A percentile compares a stretch with the other conserved stretches of the same genome.
Evolutionary conservation across 2,113 vertebrate species (phyloP).

Genomic region (Herpailurus yagouaroundi): DNA sequence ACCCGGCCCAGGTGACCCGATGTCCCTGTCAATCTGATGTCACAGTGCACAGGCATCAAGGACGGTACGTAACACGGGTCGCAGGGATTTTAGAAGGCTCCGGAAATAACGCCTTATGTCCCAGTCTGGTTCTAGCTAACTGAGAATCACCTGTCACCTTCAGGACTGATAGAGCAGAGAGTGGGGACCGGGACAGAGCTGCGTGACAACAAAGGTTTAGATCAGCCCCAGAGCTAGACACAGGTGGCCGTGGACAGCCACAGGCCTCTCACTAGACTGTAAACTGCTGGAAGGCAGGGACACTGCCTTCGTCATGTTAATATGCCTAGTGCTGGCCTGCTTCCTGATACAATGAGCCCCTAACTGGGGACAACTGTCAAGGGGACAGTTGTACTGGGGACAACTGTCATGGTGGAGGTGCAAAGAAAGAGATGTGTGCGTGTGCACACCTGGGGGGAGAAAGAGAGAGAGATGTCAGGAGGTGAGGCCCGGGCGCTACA

Average conservation of each 20-base stretch:
- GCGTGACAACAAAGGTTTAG: background rate
- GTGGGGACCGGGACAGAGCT: background rate
- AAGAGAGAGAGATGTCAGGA: background rate
- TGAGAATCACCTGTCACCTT: background rate
- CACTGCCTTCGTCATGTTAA: fast-evolving
- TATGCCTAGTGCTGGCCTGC: too few relatives aligned
- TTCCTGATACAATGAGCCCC: background rate
- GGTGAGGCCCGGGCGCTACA: background rate
- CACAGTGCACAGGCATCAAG: fast-evolving
- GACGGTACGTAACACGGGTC: fast-evolving
- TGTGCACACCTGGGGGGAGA: background rate
- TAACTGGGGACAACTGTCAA: background rate
- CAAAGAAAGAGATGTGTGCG: background rate
- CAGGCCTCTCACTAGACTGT: fast-evolving
- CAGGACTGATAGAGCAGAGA: background rate
- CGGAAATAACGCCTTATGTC: background rate
- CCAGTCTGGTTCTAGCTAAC: background rate
- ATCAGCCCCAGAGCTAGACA: background rate
- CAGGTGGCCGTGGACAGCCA: fast-evolving
- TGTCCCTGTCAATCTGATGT: fast-evolving
- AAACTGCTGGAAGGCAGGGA: background rate
- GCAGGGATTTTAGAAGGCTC: background rate
- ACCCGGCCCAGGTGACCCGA: background rate
- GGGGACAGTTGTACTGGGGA: background rate
- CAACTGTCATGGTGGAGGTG: background rate